Conservation (phyloP, 1,140 invertebrate species). For the Drosophila rhopaloa region DNA sequence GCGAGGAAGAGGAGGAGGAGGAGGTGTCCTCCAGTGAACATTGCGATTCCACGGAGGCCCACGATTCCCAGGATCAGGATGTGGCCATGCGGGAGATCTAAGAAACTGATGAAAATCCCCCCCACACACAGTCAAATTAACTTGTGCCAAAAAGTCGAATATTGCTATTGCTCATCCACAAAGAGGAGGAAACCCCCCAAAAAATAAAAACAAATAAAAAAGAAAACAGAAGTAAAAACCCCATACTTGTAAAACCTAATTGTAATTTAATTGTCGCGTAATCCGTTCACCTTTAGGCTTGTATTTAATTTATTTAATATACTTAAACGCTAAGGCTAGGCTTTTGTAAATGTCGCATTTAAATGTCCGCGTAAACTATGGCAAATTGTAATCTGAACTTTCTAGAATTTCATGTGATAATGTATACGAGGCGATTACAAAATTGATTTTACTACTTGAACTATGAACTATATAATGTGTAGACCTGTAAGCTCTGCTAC, state of each 20-base stretch:
- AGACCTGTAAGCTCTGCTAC: constrained; percentile 36
- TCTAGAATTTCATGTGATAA: constrained; percentile 83
- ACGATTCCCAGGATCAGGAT: constrained; percentile 67
- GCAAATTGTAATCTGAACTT: constrained; percentile 67
- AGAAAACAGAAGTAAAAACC: not conserved
- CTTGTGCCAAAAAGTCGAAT: constrained; percentile 79
- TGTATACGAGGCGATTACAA: constrained; percentile 67
- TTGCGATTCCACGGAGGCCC: constrained; percentile 58
- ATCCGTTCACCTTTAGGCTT: constrained; percentile 53
- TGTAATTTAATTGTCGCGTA: constrained; percentile 62
- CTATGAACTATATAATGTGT: constrained; percentile 37
- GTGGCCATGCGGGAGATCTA: constrained; percentile 53
- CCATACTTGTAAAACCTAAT: constrained; percentile 34
- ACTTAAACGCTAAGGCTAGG: constrained; percentile 67
- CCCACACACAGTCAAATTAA: constrained; percentile 62
- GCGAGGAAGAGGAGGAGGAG: constrained; percentile 43
- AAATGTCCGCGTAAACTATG: constrained; percentile 52
- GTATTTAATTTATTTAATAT: constrained; percentile 74
- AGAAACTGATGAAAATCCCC: constrained; percentile 23
- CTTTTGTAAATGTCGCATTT: constrained; percentile 81
- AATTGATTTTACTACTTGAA: constrained; percentile 56
- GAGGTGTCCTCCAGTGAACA: constrained; percentile 54
- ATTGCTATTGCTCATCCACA: constrained; percentile 78
- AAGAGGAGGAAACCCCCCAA: constrained; percentile 5
- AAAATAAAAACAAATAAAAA: not conserved